phyloP scores from a whole-genome alignment of 64 coral and sea anemone genomes.

The Montipora sp. region DNA sequence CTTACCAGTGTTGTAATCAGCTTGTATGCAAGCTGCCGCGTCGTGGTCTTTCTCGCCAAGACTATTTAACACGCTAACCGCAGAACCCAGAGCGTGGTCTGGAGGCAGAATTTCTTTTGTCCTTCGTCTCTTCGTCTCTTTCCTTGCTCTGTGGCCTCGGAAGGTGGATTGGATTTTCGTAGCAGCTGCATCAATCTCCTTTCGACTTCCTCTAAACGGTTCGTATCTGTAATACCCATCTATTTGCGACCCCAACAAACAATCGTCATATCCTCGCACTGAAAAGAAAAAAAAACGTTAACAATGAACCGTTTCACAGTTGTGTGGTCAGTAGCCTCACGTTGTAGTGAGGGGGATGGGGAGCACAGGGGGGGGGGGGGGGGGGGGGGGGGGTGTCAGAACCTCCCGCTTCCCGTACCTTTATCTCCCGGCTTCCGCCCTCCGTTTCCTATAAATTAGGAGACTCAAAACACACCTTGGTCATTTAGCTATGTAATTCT shows the following conservation, averaged over 20 bases:
- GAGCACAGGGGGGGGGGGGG: too few species aligned
- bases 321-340: too few species aligned
- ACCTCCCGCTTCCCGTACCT: too few species aligned
- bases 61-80: not conserved
- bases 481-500: too few species aligned
- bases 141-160: constrained; percentile 42
- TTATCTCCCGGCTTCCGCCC: too few species aligned
- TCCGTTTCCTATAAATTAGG: too few species aligned
- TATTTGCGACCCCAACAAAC: constrained; percentile 90
- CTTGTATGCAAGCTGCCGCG: constrained; percentile 66
- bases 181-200: constrained; percentile 49
- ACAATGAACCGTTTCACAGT: not conserved
- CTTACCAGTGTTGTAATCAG: constrained; percentile 70
- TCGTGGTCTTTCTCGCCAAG: constrained; percentile 19
- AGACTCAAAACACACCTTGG: too few species aligned
- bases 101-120: not conserved
- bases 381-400: too few species aligned
- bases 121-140: not conserved
- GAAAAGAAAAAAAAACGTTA: not conserved
- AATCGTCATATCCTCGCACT: constrained; percentile 90
- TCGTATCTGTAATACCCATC: constrained; percentile 91
- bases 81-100: not conserved
- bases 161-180: constrained; percentile 67
- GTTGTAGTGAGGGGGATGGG: too few species aligned
- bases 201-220: constrained; percentile 7